Percentiles rank a stretch among this genome's conserved stretches.
Evolutionary conservation across 2,113 vertebrate species (phyloP).

Genomic region (Sardina pilchardus): DNA sequence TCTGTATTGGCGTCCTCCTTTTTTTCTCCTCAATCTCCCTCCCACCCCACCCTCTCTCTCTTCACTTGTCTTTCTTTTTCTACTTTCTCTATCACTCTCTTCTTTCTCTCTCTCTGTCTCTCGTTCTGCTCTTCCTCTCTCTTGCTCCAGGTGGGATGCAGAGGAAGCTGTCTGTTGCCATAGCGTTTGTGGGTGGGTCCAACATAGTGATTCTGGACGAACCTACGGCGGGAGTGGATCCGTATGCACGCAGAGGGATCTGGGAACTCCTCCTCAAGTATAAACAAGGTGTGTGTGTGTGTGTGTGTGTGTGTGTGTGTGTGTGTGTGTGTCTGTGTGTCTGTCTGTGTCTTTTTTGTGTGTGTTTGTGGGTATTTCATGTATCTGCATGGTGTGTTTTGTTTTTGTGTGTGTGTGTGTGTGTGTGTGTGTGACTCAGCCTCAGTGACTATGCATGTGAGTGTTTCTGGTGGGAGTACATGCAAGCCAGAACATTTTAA

Average conservation of each 20-base stretch:
- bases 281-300: constrained; percentile 78
- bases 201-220: constrained; percentile 95
- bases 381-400: not conserved
- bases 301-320: not conserved
- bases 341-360: not conserved
- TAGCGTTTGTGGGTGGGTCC: constrained; percentile 95
- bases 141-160: constrained; percentile 89
- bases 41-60: too few species aligned
- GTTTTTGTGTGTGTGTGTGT: not conserved
- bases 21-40: too few species aligned
- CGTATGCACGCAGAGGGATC: constrained; percentile 94
- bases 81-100: not conserved
- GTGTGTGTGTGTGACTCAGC: not conserved
- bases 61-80: not conserved
- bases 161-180: constrained; percentile 94
- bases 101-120: not conserved
- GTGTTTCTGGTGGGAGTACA: not conserved
- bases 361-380: not conserved
- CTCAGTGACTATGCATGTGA: too few species aligned
- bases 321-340: not conserved
- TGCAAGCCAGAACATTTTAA: not conserved
- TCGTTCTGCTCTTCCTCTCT: not conserved
- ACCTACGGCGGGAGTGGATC: constrained; percentile 95
- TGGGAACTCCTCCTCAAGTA: constrained; percentile 97
- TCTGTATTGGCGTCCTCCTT: too few species aligned